Base-by-base conservation (phyloP, 2,797 vertebrate species). In the Stomatorhinus walkeri region DNA sequence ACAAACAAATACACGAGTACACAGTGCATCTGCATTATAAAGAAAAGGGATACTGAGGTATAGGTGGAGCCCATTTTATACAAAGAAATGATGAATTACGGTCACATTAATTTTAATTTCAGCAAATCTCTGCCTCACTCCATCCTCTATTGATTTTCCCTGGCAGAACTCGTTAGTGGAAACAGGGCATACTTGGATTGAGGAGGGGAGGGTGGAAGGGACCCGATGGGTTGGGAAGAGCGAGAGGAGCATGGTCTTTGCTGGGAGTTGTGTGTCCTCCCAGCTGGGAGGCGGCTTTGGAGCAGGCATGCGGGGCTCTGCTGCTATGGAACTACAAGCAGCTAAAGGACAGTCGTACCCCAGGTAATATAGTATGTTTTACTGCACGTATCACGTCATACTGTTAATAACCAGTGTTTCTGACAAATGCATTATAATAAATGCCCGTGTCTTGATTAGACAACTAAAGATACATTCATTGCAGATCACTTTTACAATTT, bases 11-110 rank as follows among this genome's bases (percentile, higher is more conserved):
- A 49, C 22, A 49, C 89, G 88, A 91, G 90, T 87, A 87, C 88
- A 89, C 46, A 81, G 90, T 54, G 81, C 36, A 90, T 91, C 90
- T 92, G 89, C 90, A 90, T 92, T 90, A 90, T 24, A 32, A 84
- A 46, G 56, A 49, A 84, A 91, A 88, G 81, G 90, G 90, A 89
- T 87, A 89, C 76, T 87, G 85, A 83, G 87, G 89, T 89, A 90
- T 91, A 89, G 88, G 88, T 87, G 46, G 87, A 9, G 61, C 89
- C 85, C 49, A 87, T 89, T 90, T 89, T 89, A 87, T 61, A 79
- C 64, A 89, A 87, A 89, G 83, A 64, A 68, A 89, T 89, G 83
- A 89, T 89, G 88, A 68, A 87, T 89, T 76, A 86, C 54, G 59
- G 48, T 85, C 84, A 89, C 88, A 86, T 89, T 89, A 32, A 89